These are phyloP conservation scores for Oeneis ivallda DNA, from an alignment of 2,888 invertebrate species.

Conservation along the genomic window DNA sequence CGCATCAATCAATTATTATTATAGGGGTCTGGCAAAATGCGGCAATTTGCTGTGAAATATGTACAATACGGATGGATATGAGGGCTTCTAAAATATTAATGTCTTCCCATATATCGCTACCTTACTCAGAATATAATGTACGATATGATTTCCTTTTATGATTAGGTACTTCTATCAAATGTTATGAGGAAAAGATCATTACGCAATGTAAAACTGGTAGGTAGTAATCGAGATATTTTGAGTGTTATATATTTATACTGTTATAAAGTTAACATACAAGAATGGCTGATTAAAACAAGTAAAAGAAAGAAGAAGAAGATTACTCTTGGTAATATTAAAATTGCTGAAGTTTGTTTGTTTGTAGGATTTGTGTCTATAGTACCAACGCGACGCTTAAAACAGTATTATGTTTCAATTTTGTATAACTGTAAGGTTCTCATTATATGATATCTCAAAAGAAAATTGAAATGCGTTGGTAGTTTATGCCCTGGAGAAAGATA, in stretches of 20 bases:
- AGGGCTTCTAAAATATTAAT: constrained; percentile 31
- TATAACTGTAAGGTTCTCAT: too few relatives aligned
- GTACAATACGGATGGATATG: constrained; percentile 27
- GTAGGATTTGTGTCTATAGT: too few relatives aligned
- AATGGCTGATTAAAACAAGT: too few relatives aligned
- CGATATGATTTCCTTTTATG: constrained; percentile 18
- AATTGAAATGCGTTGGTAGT: too few relatives aligned
- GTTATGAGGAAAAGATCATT: neutral
- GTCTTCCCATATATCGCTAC: constrained; percentile 23
- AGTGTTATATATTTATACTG: neutral
- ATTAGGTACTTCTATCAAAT: constrained; percentile 11
- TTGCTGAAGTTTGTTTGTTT: too few relatives aligned
- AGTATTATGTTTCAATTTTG: too few relatives aligned
- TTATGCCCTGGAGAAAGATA: too few relatives aligned
- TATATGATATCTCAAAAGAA: too few relatives aligned
- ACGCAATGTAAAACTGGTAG: neutral
- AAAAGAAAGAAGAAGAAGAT: too few relatives aligned
- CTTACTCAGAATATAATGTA: constrained; percentile 13
- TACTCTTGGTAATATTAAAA: too few relatives aligned
- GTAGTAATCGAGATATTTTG: neutral
- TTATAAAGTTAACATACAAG: neutral
- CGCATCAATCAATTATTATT: constrained; percentile 35
- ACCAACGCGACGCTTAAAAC: too few relatives aligned
- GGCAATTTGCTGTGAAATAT: constrained; percentile 29
- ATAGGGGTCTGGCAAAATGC: constrained; percentile 29